Base-by-base conservation (phyloP, 2,113 vertebrate genomes). In the Malurus melanocephalus region DNA sequence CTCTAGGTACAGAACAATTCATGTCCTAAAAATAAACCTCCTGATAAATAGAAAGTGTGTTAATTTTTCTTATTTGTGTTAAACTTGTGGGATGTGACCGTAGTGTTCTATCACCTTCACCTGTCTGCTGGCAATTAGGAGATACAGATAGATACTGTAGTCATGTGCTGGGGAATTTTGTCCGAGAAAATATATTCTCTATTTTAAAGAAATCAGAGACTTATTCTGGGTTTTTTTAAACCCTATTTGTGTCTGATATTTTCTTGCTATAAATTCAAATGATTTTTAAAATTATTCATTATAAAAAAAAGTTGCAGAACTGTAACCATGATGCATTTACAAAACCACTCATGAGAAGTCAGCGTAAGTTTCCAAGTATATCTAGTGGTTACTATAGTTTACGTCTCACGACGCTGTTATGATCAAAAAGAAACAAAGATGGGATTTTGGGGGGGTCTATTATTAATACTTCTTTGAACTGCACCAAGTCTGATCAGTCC, bases 151-250 rank as follows among this genome's bases (percentile, higher is more conserved):
- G 10, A 42, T 65, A 13, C 8, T 57, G 11, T 65, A 76, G n/a
- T 35, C 32, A 43, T 60, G 6, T 75, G n/a, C 17, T 60, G 22
- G 8, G 27, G 7, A 66, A 51, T 77, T 57, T 76, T 85, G 11
- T 19, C 19, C 72, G 38, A 51, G 14, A 19, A 75, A 80, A 12
- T 49, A 12, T 11, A 14, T 55, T 60, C n/a, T 74, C 10, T 27
- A 32, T 71, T 85, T 91, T 69, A 69, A 87, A 65, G 21, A 72
- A 33, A 73, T 59, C 11, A 49, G 53, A 72, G 17, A 23, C 1
- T 2, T 6, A 38, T 6, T 15, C 30, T 28, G 16, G 16, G 1
- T 1, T 7, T 0, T 40, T 16, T 46, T 35, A 1, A 15, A 26
- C 15, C 20, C 12, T 32, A 9, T 38, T 69, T 75, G 24, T 3